Percentiles rank a stretch among this genome's conserved stretches.
phyloP scores from a whole-genome alignment of 2,797 vertebrate genomes.

The Pitangus sulphuratus region DNA sequence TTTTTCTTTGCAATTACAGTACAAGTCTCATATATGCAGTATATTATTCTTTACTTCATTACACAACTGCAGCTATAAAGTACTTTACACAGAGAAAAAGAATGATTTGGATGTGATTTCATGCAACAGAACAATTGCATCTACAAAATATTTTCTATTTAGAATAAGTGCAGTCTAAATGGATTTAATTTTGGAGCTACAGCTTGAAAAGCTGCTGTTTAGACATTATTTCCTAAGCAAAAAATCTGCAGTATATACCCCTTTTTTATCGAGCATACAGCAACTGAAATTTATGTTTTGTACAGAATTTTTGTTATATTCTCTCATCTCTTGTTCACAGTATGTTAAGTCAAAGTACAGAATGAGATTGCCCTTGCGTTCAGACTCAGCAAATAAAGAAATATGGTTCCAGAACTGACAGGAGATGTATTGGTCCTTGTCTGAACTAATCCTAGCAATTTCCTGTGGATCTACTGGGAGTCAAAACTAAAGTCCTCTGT shows the following conservation, averaged over 20 bases:
- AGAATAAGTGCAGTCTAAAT: slow-evolving; percentile 47
- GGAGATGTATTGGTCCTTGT: neutral
- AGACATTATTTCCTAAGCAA: slow-evolving; percentile 26
- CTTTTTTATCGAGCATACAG: neutral
- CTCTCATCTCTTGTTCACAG: neutral
- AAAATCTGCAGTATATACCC: neutral
- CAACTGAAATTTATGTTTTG: neutral
- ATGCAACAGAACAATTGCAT: slow-evolving; percentile 43
- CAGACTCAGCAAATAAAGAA: neutral
- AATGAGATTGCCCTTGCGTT: neutral
- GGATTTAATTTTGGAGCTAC: slow-evolving; percentile 57
- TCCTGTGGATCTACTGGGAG: neutral
- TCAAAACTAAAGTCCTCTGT: neutral
- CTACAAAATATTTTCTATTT: slow-evolving; percentile 40
- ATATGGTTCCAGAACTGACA: neutral
- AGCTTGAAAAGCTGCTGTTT: slow-evolving; percentile 32
- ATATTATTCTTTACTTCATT: slow-evolving; percentile 51
- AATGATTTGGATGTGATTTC: slow-evolving; percentile 64
- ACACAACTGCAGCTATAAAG: slow-evolving; percentile 37
- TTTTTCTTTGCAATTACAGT: slow-evolving; percentile 24
- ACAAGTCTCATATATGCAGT: neutral
- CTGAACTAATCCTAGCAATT: neutral
- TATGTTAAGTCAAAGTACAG: neutral
- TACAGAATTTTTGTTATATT: neutral
- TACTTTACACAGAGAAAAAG: slow-evolving; percentile 39